Evolutionary conservation across 2,113 vertebrate genomes (phyloP).

Genomic region (Agapornis roseicollis): DNA sequence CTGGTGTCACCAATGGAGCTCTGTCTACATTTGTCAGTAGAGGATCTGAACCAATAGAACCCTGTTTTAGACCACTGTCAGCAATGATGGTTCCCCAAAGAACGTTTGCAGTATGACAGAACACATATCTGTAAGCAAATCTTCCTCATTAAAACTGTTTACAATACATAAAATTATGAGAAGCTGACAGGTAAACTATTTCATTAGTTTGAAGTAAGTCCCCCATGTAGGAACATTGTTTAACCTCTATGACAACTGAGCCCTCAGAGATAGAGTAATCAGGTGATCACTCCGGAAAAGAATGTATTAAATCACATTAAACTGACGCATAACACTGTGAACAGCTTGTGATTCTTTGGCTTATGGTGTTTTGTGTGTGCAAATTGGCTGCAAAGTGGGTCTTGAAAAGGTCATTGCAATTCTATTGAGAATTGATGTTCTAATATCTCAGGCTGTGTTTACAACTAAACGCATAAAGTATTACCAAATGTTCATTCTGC

Average conservation of each 20-base stretch:
- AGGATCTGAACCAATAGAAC: background rate
- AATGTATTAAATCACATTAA: background rate
- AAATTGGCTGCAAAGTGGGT: background rate
- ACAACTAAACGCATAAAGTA: background rate
- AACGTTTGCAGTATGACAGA: background rate
- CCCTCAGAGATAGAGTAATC: background rate
- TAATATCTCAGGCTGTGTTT: background rate
- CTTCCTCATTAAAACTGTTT: background rate
- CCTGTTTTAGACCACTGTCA: background rate
- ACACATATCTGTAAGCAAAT: background rate
- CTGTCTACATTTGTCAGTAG: background rate
- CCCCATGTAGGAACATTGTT: background rate
- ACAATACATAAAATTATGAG: background rate
- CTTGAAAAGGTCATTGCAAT: background rate
- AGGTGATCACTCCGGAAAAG: background rate
- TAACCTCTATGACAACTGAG: background rate
- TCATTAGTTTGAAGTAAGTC: background rate
- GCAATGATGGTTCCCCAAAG: background rate
- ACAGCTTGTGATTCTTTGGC: background rate
- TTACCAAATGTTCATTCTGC: background rate
- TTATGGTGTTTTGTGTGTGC: background rate
- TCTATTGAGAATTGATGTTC: background rate
- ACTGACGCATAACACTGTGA: background rate
- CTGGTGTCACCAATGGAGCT: background rate
- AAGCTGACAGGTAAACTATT: background rate